Percentiles rank a stretch among this genome's conserved stretches.
These are phyloP conservation scores for Calliopsis andreniformis DNA, from an alignment of 1,140 invertebrate species.

Conservation along the genomic window DNA sequence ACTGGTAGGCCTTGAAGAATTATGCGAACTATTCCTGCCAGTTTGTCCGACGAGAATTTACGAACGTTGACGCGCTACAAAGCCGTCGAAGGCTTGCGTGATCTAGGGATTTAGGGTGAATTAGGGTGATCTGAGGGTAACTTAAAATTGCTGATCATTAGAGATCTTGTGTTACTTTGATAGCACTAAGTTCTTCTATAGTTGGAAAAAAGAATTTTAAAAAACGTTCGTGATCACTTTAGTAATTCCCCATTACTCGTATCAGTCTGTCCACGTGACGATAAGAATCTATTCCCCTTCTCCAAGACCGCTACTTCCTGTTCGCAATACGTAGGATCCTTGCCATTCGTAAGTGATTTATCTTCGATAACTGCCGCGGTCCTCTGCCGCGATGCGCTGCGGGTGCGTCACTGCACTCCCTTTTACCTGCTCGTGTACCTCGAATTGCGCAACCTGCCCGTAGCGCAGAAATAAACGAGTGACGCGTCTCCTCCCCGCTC, in stretches of 20 bases:
- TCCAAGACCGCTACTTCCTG: conserved; percentile 49
- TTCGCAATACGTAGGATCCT: conserved; percentile 48
- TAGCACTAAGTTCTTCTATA: too few species aligned
- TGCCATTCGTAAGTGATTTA: conserved; percentile 51
- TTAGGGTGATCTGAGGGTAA: too few species aligned
- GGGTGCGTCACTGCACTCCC: conserved; percentile 26
- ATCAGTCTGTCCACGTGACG: conserved; percentile 21
- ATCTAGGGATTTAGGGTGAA: too few species aligned
- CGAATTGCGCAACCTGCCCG: conserved; percentile 65
- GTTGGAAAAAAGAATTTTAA: conserved; percentile 40
- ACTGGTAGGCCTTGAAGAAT: conserved; percentile 82
- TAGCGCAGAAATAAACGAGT: conserved; percentile 54
- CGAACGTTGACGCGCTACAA: conserved; percentile 70
- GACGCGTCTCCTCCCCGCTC: conserved; percentile 19
- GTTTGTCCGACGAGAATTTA: conserved; percentile 77
- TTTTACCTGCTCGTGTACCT: conserved; percentile 51
- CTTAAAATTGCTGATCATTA: too few species aligned
- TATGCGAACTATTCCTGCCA: conserved; percentile 81
- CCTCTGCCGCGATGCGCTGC: conserved; percentile 20
- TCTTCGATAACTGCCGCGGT: conserved; percentile 54
- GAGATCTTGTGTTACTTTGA: too few species aligned
- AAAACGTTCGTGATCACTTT: conserved; percentile 41
- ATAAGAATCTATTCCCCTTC: conserved; percentile 57
- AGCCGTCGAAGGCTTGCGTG: conserved; percentile 51
- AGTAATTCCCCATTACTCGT: conserved; percentile 40